Evolutionary conservation across 2,113 vertebrate genomes (phyloP).

Genomic region (Rhombomys opimus): DNA sequence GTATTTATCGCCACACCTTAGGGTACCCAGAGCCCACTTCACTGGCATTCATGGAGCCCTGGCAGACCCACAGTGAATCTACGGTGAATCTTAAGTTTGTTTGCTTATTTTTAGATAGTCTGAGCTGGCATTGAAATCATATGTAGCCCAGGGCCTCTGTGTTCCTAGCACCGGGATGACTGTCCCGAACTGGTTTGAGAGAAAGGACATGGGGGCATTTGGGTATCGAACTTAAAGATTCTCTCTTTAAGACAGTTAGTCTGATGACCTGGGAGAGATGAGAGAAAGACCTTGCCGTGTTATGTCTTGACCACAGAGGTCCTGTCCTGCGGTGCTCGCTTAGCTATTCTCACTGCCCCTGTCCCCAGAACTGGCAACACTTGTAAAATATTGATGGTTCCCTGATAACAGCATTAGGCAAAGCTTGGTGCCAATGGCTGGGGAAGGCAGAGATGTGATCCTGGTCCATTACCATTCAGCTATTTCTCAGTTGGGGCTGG

Average conservation of each 20-base stretch:
- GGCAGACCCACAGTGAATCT: background rate
- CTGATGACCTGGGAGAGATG: background rate
- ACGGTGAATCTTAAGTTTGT: background rate
- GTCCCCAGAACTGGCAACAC: background rate
- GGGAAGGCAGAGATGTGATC: slow-evolving; percentile 60
- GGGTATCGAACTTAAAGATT: background rate
- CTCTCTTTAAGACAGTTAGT: background rate
- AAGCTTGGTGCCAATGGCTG: background rate
- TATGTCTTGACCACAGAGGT: background rate
- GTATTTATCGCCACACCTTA: background rate
- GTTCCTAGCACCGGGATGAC: background rate
- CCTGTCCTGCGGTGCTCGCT: slow-evolving; percentile 3
- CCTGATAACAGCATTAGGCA: slow-evolving; percentile 49
- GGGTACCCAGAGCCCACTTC: background rate
- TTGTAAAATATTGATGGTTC: slow-evolving; percentile 59
- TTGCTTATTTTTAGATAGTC: background rate
- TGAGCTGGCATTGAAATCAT: background rate
- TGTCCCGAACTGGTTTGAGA: background rate
- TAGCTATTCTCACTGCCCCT: background rate
- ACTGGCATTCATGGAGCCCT: background rate
- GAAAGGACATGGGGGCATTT: background rate
- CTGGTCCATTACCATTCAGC: slow-evolving; percentile 60
- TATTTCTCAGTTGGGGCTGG: background rate
- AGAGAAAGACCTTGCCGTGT: background rate
- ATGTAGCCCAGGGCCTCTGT: too few relatives aligned